These are phyloP conservation scores for Mesoclemmys tuberculata DNA, from an alignment of 2,113 vertebrate species.

Conservation along the genomic window DNA sequence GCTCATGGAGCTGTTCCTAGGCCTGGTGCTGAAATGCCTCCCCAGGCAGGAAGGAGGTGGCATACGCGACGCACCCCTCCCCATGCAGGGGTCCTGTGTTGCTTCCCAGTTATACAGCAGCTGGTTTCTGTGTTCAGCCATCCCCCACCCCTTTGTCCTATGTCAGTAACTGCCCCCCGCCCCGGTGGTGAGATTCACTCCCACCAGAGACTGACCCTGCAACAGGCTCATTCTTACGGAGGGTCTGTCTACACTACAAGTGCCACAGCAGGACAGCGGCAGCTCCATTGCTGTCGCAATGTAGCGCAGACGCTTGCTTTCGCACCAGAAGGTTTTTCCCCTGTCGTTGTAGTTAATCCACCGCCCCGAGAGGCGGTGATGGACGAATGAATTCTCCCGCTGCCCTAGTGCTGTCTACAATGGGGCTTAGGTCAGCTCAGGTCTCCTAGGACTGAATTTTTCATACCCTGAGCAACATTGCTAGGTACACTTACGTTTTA, in stretches of 20 bases:
- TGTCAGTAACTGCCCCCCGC: not conserved
- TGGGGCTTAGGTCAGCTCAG: not conserved
- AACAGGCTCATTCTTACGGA: not conserved
- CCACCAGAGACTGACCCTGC: not conserved
- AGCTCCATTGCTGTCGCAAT: too few relatives aligned
- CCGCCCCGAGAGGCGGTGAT: too few relatives aligned
- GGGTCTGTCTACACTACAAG: not conserved
- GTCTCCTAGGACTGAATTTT: not conserved
- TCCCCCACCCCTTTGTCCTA: not conserved
- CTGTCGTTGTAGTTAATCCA: not conserved
- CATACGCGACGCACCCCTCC: not conserved
- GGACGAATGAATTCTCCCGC: not conserved
- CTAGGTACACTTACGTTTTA: not conserved
- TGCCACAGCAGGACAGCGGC: not conserved
- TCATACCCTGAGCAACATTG: not conserved
- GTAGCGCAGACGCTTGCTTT: rapidly evolving
- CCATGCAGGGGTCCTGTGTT: not conserved
- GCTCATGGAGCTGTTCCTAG: not conserved
- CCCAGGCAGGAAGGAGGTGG: not conserved
- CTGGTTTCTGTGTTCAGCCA: not conserved
- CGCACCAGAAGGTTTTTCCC: not conserved
- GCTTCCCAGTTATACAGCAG: not conserved
- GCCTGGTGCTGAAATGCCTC: not conserved
- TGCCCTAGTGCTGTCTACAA: not conserved
- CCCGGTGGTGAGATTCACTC: not conserved